Percentiles rank a stretch among this genome's conserved stretches.
phyloP scores from a whole-genome alignment of 2,113 vertebrate species.

The Ageneiosus marmoratus region DNA sequence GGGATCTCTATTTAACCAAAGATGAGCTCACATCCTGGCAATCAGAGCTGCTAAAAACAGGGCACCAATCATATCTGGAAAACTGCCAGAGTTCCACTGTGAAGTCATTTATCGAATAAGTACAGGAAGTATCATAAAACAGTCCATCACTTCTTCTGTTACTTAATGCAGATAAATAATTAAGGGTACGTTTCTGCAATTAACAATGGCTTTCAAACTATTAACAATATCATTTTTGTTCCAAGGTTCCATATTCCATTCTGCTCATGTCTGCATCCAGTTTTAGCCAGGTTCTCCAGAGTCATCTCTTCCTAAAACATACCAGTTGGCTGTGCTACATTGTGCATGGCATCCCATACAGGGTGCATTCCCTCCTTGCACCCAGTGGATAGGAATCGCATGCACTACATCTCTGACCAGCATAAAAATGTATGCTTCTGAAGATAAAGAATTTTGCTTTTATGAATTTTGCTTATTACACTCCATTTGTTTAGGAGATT shows the following conservation, averaged over 20 bases:
- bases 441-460: not conserved
- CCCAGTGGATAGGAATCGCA: not conserved
- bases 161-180: slow-evolving; percentile 21
- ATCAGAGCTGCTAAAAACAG: slow-evolving; percentile 53
- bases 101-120: not conserved
- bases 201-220: slow-evolving; percentile 1
- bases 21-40: slow-evolving; percentile 56
- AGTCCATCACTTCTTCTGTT: slow-evolving; percentile 6
- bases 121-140: slow-evolving; percentile 19
- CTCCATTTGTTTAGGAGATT: not conserved
- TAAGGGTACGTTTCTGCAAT: slow-evolving; percentile 2
- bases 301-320: not conserved
- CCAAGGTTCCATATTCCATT: not conserved
- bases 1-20: slow-evolving; percentile 47
- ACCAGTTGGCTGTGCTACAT: not conserved
- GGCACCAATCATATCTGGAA: slow-evolving; percentile 48
- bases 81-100: slow-evolving; percentile 35
- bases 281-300: not conserved
- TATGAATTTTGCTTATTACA: not conserved
- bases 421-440: not conserved
- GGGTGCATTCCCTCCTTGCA: not conserved
- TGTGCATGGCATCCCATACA: not conserved
- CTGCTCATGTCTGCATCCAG: not conserved
- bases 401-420: not conserved
- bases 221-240: not conserved